Evolutionary conservation across 1,140 invertebrate species (phyloP), one percentile per base, ranked within the genome.

Genomic region (Penaeus japonicus): DNA sequence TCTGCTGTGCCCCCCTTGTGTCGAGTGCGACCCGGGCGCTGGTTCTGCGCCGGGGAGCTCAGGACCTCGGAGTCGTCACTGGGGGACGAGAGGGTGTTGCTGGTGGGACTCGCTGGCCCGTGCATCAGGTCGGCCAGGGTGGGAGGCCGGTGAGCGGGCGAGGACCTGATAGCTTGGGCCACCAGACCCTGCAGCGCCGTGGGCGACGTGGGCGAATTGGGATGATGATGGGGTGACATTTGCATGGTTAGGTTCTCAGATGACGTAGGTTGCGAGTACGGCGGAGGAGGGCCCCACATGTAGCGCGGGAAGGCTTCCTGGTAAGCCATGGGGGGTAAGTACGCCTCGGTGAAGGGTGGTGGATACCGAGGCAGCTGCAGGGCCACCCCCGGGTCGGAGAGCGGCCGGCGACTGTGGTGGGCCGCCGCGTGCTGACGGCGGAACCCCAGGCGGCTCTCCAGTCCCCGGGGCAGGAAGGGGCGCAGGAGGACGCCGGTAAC

Each of bases 211-310:
- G 53, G 84, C 85, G 80, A 85, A 73, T 82, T 83, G 39, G 70
- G 85, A 55, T 81, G 88, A 77, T 83, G 84, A 59, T 84, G 78
- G 35, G 57, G 83, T 15, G 84, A 83, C 79, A 84, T 79, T 22
- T 88, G 79, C 79, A 85, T 85, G 57, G 89, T 77, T 32, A 91
- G 59, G 59, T 91, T 92, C 82, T 91, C 92, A 2, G 89, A 73
- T 30, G 91, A 92, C 0, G 90, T 89, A 39, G 95, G 95, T 91
- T 96, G 95, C 79, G 95, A 95, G 91, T 96, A 96, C 0, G 95
- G 95, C 2, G 95, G 95, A 18, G 95, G 95, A 22, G 95, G 95
- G 24, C 95, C 95, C 95, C 95, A 96, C 22, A 96, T 90, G 79
- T 92, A 91, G 92, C 85, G 91, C 24, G 94, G 94, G 12, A 94